Conservation (phyloP, 2,113 vertebrate genomes). For the Eubucco bourcierii region DNA sequence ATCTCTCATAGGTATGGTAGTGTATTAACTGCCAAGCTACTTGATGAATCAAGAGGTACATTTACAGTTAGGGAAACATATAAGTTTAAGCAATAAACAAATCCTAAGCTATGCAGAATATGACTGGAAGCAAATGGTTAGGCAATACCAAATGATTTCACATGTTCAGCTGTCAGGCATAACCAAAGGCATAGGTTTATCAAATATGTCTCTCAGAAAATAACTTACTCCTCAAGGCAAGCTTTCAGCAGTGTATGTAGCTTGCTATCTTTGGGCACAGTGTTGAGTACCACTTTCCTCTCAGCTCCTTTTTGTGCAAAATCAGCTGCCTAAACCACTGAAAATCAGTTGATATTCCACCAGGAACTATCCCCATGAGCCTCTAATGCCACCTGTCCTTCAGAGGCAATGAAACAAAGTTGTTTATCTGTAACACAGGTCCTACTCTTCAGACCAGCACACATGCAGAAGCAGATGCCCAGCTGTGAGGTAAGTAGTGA, state of each 20-base stretch:
- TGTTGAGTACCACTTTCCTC: background rate
- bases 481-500: background rate
- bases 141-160: background rate
- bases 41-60: slow-evolving; percentile 30
- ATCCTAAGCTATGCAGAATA: background rate
- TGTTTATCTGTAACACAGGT: background rate
- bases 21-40: background rate
- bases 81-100: slow-evolving; percentile 4
- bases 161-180: background rate
- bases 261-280: background rate
- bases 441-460: background rate
- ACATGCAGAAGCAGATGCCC: background rate
- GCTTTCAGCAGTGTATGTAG: background rate
- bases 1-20: background rate
- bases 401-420: background rate
- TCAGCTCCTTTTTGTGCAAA: background rate
- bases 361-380: background rate
- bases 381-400: background rate
- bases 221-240: background rate
- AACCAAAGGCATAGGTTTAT: background rate
- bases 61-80: background rate
- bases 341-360: background rate
- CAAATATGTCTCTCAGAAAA: background rate
- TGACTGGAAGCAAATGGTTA: background rate
- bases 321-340: background rate